Evolutionary conservation across 2,888 invertebrate species (phyloP).

Genomic region (Nesidiocoris tenuis): DNA sequence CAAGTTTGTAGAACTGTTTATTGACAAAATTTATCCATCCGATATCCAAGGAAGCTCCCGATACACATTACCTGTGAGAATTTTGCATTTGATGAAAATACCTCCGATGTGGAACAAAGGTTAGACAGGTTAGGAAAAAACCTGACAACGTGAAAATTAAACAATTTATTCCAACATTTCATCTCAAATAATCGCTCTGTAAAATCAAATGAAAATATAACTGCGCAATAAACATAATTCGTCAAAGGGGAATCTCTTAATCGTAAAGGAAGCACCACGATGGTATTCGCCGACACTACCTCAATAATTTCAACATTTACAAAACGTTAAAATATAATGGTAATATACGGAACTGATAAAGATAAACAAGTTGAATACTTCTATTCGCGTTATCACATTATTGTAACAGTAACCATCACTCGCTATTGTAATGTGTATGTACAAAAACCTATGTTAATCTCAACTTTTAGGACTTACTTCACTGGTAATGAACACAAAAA

Average conservation of each 20-base stretch:
- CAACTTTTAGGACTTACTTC: background rate
- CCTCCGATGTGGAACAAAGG: too few species aligned
- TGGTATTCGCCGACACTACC: conserved; percentile 22
- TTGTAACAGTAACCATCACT: conserved; percentile 34
- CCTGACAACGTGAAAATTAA: conserved; percentile 24
- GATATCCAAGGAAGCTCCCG: too few species aligned
- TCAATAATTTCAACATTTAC: conserved; percentile 25
- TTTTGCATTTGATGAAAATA: too few species aligned
- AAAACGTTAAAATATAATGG: conserved; percentile 25
- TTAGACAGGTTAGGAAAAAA: too few species aligned
- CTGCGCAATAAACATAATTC: conserved; percentile 13
- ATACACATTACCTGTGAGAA: too few species aligned
- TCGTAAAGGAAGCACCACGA: conserved; percentile 30
- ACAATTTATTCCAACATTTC: conserved; percentile 25
- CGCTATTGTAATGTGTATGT: conserved; percentile 8
- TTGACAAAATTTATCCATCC: too few species aligned
- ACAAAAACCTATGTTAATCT: conserved; percentile 12
- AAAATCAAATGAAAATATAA: conserved; percentile 31
- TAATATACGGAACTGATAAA: conserved; percentile 19
- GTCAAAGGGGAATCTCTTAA: conserved; percentile 17
- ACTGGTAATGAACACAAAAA: background rate
- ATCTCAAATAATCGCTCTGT: conserved; percentile 22
- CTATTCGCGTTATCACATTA: conserved; percentile 23
- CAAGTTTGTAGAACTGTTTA: too few species aligned
- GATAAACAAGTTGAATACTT: conserved; percentile 4